Percentiles rank a stretch among this genome's conserved stretches.
These are phyloP conservation scores for Lithophane semibrunnea DNA, from an alignment of 2,888 invertebrate genomes.

Conservation along the genomic window DNA sequence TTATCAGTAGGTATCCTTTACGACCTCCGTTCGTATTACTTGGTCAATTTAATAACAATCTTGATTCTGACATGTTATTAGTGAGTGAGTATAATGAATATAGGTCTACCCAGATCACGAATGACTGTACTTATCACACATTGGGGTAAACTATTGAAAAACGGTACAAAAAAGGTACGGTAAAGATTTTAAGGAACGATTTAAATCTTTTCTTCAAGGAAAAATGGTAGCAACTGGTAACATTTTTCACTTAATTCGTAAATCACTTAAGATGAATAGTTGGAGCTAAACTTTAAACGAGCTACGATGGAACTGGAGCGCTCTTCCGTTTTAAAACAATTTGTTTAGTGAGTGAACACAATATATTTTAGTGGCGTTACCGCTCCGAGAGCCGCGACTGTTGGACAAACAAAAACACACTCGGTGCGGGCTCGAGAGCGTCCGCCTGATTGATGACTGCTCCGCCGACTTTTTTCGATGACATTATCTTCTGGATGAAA, in stretches of 20 bases:
- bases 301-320: conserved; percentile 23
- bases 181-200: not conserved
- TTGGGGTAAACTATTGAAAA: not conserved
- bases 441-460: conserved; percentile 76
- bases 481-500: conserved; percentile 75
- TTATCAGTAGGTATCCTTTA: not conserved
- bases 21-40: not conserved
- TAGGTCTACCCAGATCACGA: not conserved
- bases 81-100: not conserved
- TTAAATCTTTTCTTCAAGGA: conserved; percentile 12
- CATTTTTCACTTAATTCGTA: conserved; percentile 14
- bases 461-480: conserved; percentile 71
- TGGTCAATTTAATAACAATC: conserved; percentile 1
- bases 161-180: not conserved
- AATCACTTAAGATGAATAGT: conserved; percentile 39
- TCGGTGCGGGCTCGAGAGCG: conserved; percentile 58
- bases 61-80: conserved; percentile 5
- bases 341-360: conserved; percentile 60
- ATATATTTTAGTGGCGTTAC: conserved; percentile 56
- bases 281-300: conserved; percentile 38
- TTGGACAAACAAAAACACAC: conserved; percentile 75
- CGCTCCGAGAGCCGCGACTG: conserved; percentile 48
- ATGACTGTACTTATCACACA: not conserved
- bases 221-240: conserved; percentile 18
- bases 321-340: conserved; percentile 57